These are phyloP conservation scores for Oreochromis tanganicae DNA, from an alignment of 2,113 vertebrate species.

Conservation along the genomic window DNA sequence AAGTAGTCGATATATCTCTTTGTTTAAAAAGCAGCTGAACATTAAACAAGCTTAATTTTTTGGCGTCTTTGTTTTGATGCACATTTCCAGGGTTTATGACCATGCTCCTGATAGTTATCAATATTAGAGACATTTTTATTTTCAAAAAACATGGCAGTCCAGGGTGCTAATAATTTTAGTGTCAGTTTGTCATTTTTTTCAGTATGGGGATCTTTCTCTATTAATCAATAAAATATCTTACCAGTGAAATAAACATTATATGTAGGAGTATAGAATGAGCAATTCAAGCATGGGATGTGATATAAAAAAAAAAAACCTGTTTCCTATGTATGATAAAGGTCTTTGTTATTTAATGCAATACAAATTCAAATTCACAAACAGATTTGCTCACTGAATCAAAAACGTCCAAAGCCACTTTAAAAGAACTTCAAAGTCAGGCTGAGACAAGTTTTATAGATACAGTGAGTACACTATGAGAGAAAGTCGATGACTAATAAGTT, in stretches of 20 bases:
- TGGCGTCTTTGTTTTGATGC: rapidly evolving
- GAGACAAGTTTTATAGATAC: neutral
- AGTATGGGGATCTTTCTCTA: neutral
- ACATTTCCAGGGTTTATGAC: neutral
- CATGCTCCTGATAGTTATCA: neutral
- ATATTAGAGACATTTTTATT: neutral
- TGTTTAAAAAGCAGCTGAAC: neutral
- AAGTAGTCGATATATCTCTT: neutral
- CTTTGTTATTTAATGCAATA: neutral
- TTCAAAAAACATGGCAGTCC: neutral
- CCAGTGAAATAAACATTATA: neutral
- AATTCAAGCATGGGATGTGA: neutral
- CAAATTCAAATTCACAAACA: neutral
- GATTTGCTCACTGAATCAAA: neutral
- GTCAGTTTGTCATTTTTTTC: neutral
- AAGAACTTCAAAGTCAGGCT: neutral
- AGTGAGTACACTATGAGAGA: neutral
- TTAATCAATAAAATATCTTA: rapidly evolving
- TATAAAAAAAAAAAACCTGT: rapidly evolving
- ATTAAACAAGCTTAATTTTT: neutral
- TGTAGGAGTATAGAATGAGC: rapidly evolving
- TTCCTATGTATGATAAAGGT: neutral
- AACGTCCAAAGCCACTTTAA: neutral
- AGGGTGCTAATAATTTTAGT: neutral
- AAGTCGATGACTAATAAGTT: rapidly evolving